A percentile compares a stretch with the other conserved stretches of the same genome.
phyloP scores from a whole-genome alignment of 2,797 vertebrate genomes.

The Scleropages formosus region DNA sequence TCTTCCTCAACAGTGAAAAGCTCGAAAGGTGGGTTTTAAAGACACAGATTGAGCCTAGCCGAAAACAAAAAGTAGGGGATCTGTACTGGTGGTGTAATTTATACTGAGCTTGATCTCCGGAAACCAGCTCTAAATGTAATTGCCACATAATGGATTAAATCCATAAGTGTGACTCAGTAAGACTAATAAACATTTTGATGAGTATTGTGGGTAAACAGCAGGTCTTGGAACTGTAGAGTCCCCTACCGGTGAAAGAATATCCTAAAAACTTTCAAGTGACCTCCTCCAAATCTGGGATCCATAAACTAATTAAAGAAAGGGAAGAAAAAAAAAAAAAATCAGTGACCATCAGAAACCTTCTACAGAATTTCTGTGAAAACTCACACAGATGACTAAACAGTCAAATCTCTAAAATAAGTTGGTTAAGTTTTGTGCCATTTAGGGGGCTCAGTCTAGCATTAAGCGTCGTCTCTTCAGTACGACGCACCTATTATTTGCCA shows the following conservation, averaged over 20 bases:
- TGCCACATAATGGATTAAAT: slow-evolving; percentile 65
- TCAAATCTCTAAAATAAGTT: too few species aligned
- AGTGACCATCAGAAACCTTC: background rate
- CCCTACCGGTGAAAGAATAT: slow-evolving; percentile 62
- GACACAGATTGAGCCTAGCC: too few species aligned
- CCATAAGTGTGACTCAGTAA: slow-evolving; percentile 50
- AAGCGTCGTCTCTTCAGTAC: too few species aligned
- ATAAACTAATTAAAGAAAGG: too few species aligned
- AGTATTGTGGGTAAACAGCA: slow-evolving; percentile 34
- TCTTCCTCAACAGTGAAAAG: background rate
- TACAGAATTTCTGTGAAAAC: too few species aligned
- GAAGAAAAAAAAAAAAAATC: background rate
- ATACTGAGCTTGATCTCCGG: too few species aligned
- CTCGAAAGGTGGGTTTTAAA: background rate
- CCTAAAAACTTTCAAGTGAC: background rate
- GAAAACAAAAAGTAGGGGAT: too few species aligned
- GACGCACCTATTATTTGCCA: too few species aligned
- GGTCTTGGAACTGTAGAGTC: slow-evolving; percentile 61
- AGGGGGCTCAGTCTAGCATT: too few species aligned
- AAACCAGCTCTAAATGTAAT: slow-evolving; percentile 64
- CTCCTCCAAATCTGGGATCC: background rate
- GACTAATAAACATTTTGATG: slow-evolving; percentile 56
- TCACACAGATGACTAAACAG: too few species aligned
- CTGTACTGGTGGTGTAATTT: too few species aligned
- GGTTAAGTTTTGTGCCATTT: too few species aligned